These are phyloP conservation scores for Apomyelois bistriatella DNA, from an alignment of 2,888 invertebrate species.

Conservation along the genomic window DNA sequence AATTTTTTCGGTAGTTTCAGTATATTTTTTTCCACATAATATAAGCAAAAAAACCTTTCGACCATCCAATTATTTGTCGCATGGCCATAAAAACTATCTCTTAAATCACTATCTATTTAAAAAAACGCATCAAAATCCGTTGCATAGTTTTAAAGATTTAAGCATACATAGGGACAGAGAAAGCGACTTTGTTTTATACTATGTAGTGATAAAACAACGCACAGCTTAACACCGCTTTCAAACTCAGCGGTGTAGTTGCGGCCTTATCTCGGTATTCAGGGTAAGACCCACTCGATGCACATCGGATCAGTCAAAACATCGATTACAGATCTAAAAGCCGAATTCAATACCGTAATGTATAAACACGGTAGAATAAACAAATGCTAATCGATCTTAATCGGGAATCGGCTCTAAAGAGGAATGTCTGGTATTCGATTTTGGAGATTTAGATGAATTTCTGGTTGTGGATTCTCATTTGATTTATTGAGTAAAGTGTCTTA, in stretches of 20 bases:
- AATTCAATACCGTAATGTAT: slow-evolving; percentile 3
- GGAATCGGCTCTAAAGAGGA: background rate
- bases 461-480: background rate
- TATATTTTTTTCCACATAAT: too few relatives aligned
- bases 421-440: background rate
- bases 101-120: too few relatives aligned
- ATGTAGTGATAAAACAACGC: too few relatives aligned
- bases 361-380: slow-evolving; percentile 4
- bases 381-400: slow-evolving; percentile 8
- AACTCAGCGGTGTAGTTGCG: background rate
- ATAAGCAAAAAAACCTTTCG: too few relatives aligned
- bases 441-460: background rate
- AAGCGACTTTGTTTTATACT: too few relatives aligned
- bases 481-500: background rate
- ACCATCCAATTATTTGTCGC: too few relatives aligned
- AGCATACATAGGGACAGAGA: too few relatives aligned
- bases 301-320: slow-evolving; percentile 14
- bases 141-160: too few relatives aligned
- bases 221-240: background rate
- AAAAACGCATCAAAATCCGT: too few relatives aligned
- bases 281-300: background rate
- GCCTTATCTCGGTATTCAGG: background rate
- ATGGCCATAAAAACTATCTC: too few relatives aligned
- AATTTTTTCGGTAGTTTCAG: too few relatives aligned
- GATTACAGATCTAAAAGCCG: slow-evolving; percentile 8